Percentiles rank a stretch among this genome's conserved stretches.
Conservation (phyloP, 2,113 vertebrate genomes). For the Reinhardtius hippoglossoides region DNA sequence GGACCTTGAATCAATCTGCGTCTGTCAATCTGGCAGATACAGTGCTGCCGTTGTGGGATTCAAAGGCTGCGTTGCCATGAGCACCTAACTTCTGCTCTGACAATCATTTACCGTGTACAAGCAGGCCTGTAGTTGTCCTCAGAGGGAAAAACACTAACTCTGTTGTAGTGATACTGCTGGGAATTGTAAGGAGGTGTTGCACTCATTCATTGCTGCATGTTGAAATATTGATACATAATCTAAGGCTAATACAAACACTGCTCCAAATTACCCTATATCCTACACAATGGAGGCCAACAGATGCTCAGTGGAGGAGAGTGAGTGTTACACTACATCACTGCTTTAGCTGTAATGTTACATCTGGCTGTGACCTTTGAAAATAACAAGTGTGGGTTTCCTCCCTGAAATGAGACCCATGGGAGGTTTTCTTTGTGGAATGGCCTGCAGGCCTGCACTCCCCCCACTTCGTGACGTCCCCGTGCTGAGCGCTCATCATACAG, state of each 20-base stretch:
- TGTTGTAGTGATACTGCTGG: conserved; percentile 3
- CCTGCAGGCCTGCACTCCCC: conserved; percentile 30
- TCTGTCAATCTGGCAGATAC: conserved; percentile 57
- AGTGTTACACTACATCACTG: conserved; percentile 44
- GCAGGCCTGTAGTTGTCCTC: no score
- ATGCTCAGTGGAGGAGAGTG: conserved; percentile 12
- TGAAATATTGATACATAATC: conserved; percentile 32
- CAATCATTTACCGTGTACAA: conserved; percentile 37
- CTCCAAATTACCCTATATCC: conserved; percentile 41
- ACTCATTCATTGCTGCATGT: conserved; percentile 24
- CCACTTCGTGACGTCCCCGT: conserved; percentile 42
- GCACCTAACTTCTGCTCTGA: conserved; percentile 52
- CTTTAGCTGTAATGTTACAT: conserved; percentile 55
- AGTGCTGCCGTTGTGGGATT: conserved; percentile 35
- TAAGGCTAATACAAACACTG: conserved; percentile 42
- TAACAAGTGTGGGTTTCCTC: conserved; percentile 58
- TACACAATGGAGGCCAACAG: conserved; percentile 22
- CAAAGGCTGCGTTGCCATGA: conserved; percentile 25
- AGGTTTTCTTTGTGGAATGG: conserved; percentile 38
- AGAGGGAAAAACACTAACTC: no score
- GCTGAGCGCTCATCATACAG: not conserved
- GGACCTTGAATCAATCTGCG: conserved; percentile 60
- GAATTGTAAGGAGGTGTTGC: conserved; percentile 25
- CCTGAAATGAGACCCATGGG: conserved; percentile 61
- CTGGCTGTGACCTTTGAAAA: conserved; percentile 70